A percentile compares a stretch with the other conserved stretches of the same genome.
phyloP scores from a whole-genome alignment of 2,113 vertebrate genomes.

The Aix galericulata region DNA sequence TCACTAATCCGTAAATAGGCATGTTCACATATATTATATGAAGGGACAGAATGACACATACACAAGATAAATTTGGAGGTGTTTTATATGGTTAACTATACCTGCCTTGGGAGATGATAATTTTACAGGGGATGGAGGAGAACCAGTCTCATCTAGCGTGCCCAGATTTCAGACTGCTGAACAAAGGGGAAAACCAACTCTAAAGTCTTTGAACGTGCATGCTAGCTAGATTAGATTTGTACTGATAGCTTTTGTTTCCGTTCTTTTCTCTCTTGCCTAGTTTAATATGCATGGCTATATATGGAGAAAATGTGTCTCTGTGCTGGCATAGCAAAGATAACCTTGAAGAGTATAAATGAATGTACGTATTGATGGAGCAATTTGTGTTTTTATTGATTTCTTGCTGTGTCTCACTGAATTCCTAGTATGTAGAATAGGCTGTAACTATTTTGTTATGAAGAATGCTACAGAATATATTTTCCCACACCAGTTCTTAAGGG shows the following conservation, averaged over 20 bases:
- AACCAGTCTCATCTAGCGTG: background rate
- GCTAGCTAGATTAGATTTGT: conserved; percentile 60
- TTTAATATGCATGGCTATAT: conserved; percentile 61
- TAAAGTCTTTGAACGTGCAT: conserved; percentile 25
- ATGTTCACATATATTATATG: background rate
- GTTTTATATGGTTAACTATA: background rate
- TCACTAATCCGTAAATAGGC: background rate
- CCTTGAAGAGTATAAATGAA: conserved; percentile 79
- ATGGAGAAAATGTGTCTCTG: conserved; percentile 67
- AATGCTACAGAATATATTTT: conserved; percentile 50
- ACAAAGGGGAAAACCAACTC: conserved; percentile 3
- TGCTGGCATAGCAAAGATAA: conserved; percentile 72
- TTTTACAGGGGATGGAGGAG: background rate
- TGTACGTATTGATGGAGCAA: conserved; percentile 77
- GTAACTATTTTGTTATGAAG: conserved; percentile 67
- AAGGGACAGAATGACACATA: background rate
- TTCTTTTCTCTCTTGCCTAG: conserved; percentile 49
- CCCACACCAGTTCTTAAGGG: conserved; percentile 29
- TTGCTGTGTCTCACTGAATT: conserved; percentile 66
- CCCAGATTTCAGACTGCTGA: background rate
- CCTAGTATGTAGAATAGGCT: conserved; percentile 61
- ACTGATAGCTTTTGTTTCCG: conserved; percentile 58
- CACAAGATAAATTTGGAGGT: background rate
- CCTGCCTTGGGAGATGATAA: background rate
- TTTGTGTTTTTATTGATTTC: conserved; percentile 80